Evolutionary conservation across 2,888 invertebrate genomes (phyloP), one percentile per base, ranked within the genome.

Genomic region (Diadromus collaris): DNA sequence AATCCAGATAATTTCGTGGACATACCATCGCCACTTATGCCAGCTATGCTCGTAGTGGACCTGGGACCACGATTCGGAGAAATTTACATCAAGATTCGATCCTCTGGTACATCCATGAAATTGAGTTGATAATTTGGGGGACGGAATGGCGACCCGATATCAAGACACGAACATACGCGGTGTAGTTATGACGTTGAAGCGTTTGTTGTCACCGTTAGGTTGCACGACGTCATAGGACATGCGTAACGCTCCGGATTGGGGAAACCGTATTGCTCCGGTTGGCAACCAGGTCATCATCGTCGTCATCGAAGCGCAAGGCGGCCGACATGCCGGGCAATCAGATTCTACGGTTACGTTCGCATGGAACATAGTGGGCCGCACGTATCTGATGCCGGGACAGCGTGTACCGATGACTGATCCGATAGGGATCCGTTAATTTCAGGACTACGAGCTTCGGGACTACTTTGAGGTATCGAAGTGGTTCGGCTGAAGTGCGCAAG

Each of bases 81-180:
- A 65, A 51, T 65, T 51, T 65, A 65, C 65, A 48, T 65, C 27
- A 27, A 29, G 27, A 24, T 56, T 56, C 56, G 56, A 56, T 29
- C 29, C 16, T n/a, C 56, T 7, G 27, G 6, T 24, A 56, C 56
- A 29, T 29, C 56, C 16, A 16, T 29, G 29, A 24, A 16, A 56
- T 56, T 27, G 56, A 56, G 56, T 56, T 29, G 56, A 56, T 34
- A 48, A 51, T 48, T 65, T 51, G 65, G 65, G 21, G 48, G 32
- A 48, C 19, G 65, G 29, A 32, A 13, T 16, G 24, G 51, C 65
- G 51, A 13, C 48, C 6, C 51, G 48, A 65, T 51, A 48, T 65
- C 65, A 32, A 34, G 32, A 34, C 65, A 34, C 34, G 34, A 46
- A n/a, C 46, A 9, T 48, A 41, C 38, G 38, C n/a, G 16, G 16